Evolutionary conservation across 2,113 vertebrate genomes (phyloP).

Genomic region (Glaucidium brasilianum): DNA sequence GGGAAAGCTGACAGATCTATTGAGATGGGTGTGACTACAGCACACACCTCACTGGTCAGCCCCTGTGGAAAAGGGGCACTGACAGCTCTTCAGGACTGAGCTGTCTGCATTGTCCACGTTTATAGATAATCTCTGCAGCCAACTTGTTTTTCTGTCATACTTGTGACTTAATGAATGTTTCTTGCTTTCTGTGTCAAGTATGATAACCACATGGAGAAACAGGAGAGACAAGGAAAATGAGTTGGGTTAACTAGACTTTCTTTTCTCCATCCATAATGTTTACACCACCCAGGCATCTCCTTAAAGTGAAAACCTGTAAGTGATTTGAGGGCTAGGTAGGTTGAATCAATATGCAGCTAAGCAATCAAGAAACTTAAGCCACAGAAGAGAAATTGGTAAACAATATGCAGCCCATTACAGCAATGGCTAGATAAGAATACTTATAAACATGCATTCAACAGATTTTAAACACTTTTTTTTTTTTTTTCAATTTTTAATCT

Average conservation of each 20-base stretch:
- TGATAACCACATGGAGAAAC: neutral
- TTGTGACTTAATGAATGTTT: neutral
- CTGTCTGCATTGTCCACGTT: neutral
- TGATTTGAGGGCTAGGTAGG: neutral
- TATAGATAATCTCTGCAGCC: neutral
- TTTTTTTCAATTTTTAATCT: neutral
- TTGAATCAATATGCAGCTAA: neutral
- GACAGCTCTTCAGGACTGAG: neutral
- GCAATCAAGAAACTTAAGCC: neutral
- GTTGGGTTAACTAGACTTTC: neutral
- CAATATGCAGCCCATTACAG: neutral
- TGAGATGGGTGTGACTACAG: slow-evolving; percentile 75
- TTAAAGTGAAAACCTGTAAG: neutral
- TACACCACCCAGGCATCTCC: neutral
- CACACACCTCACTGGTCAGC: slow-evolving; percentile 65
- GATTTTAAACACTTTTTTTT: neutral
- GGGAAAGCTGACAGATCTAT: slow-evolving; percentile 83
- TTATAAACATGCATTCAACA: neutral
- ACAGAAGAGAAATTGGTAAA: neutral
- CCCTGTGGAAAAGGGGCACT: slow-evolving; percentile 30
- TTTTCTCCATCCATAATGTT: neutral
- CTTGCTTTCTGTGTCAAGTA: neutral
- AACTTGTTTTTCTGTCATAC: neutral
- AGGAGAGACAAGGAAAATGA: neutral
- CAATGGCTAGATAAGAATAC: neutral